Evolutionary conservation across 2,797 vertebrate genomes (phyloP).

Genomic region (Leptoclinus maculatus): DNA sequence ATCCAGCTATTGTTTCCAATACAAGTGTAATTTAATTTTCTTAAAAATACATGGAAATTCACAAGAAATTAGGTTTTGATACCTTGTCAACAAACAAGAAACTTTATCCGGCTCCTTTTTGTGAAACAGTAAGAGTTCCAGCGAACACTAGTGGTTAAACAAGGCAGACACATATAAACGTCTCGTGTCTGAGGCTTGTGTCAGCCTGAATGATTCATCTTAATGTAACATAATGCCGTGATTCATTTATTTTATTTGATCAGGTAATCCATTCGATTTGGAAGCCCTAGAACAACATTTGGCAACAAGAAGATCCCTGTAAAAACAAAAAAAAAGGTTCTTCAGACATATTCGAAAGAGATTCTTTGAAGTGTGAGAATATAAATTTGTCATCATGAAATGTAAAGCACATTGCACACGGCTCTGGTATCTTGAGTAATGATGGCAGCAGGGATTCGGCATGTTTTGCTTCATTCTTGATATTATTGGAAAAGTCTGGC

Average conservation of each 20-base stretch:
- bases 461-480: constrained; percentile 60
- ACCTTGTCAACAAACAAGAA: constrained; percentile 18
- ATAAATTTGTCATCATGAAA: constrained; percentile 70
- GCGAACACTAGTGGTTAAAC: constrained; percentile 35
- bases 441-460: constrained; percentile 68
- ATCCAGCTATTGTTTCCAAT: background rate
- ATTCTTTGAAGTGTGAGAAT: constrained; percentile 60
- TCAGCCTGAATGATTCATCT: constrained; percentile 52
- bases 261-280: constrained; percentile 61
- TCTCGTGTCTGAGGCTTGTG: constrained; percentile 36
- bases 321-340: constrained; percentile 23
- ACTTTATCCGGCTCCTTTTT: constrained; percentile 2
- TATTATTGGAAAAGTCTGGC: constrained; percentile 50
- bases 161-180: constrained; percentile 43
- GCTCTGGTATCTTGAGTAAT: constrained; percentile 61
- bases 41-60: constrained; percentile 8
- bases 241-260: constrained; percentile 66
- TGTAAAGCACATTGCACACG: constrained; percentile 67
- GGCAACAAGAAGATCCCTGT: constrained; percentile 26
- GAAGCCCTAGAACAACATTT: constrained; percentile 36
- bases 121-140: constrained; percentile 8
- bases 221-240: constrained; percentile 56
- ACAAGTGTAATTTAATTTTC: background rate
- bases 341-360: constrained; percentile 68
- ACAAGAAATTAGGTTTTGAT: constrained; percentile 4